A percentile compares a stretch with the other conserved stretches of the same genome.
Conservation (phyloP, 2,797 vertebrate species). For the Sebastes oblongus region DNA sequence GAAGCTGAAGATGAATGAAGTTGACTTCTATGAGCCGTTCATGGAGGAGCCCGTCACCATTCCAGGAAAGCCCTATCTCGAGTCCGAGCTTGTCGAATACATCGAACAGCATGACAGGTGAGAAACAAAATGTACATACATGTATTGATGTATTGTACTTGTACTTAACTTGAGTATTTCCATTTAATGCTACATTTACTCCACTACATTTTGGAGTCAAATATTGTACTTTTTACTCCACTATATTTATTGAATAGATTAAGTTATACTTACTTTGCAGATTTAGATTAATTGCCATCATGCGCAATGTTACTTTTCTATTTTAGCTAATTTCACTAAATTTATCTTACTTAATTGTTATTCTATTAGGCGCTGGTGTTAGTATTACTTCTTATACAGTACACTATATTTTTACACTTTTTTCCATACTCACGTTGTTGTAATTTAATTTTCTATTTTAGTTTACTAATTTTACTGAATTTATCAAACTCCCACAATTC, state of each 20-base stretch:
- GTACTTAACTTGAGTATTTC: neutral
- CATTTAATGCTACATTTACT: neutral
- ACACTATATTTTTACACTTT: too few species aligned
- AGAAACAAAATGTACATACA: neutral
- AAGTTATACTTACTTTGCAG: too few species aligned
- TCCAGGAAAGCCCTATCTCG: constrained; percentile 89
- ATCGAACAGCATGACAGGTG: constrained; percentile 90
- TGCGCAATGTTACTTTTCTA: too few species aligned
- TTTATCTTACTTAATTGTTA: too few species aligned
- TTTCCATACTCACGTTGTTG: too few species aligned
- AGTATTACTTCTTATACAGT: too few species aligned
- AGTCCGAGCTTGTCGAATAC: constrained; percentile 88
- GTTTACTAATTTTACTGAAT: too few species aligned
- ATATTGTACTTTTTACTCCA: neutral
- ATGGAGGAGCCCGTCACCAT: constrained; percentile 87
- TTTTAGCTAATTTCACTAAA: too few species aligned
- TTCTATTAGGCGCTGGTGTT: too few species aligned
- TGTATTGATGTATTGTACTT: neutral
- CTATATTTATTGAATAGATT: neutral
- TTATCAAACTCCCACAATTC: too few species aligned
- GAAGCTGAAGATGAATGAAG: constrained; percentile 89
- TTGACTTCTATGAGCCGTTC: constrained; percentile 93
- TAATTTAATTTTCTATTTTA: too few species aligned
- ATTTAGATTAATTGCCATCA: too few species aligned
- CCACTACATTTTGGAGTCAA: neutral